Percentiles rank a stretch among this genome's conserved stretches.
These are phyloP conservation scores for Telmatochromis sp. DNA, from an alignment of 2,113 vertebrate genomes.

Conservation along the genomic window DNA sequence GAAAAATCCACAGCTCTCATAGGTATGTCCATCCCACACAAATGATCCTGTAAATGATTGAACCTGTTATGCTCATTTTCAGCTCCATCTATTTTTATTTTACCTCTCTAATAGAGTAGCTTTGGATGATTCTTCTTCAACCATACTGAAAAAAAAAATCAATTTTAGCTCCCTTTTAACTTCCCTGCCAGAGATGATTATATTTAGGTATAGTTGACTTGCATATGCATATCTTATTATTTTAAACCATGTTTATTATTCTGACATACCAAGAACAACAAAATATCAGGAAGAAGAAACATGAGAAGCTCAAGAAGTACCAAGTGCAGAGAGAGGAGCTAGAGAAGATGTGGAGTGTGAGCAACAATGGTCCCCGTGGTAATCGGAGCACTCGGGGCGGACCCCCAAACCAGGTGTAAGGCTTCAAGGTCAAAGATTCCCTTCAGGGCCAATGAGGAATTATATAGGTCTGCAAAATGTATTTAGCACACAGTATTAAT, in stretches of 20 bases:
- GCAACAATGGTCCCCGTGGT: background rate
- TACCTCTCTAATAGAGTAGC: background rate
- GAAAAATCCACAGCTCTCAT: background rate
- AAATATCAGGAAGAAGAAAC: background rate
- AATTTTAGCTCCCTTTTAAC: background rate
- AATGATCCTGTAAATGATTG: background rate
- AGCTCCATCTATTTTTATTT: background rate
- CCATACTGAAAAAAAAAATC: fast-evolving
- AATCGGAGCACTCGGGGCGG: background rate
- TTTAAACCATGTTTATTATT: background rate
- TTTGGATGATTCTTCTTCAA: background rate
- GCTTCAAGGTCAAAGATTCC: background rate
- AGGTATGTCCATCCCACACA: background rate
- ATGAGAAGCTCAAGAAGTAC: background rate
- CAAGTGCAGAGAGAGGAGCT: fast-evolving
- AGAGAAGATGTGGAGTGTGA: background rate
- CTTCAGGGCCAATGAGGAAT: background rate
- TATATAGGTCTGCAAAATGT: fast-evolving
- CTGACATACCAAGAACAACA: background rate
- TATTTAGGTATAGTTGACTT: background rate
- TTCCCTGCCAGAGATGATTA: background rate
- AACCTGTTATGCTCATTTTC: background rate
- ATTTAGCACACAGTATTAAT: background rate
- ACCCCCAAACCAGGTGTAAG: background rate
- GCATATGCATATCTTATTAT: background rate